A percentile compares a stretch with the other conserved stretches of the same genome.
Conservation (phyloP, 2,797 vertebrate species). For the Trachops cirrhosus region DNA sequence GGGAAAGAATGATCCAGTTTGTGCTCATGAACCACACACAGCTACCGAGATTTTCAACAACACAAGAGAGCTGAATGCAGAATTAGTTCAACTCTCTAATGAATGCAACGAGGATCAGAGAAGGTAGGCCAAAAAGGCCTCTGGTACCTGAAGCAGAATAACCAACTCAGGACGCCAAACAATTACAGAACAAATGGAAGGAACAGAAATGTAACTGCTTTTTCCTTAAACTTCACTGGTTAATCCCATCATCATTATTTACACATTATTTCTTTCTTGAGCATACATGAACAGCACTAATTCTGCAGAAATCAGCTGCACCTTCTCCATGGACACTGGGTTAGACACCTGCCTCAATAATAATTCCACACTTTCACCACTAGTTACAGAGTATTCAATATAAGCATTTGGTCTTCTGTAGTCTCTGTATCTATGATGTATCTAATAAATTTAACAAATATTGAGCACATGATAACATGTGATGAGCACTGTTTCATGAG, state of each 20-base stretch:
- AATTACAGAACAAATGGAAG: not conserved
- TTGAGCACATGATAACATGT: not conserved
- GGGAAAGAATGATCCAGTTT: not conserved
- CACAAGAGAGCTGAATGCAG: not conserved
- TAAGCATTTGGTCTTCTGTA: not conserved
- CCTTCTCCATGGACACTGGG: not conserved
- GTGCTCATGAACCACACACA: not conserved
- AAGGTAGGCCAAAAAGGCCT: not conserved
- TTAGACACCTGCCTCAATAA: not conserved
- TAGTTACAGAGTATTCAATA: not conserved
- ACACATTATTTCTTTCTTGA: not conserved
- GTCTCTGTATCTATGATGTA: not conserved
- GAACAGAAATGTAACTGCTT: not conserved
- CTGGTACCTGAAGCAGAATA: not conserved
- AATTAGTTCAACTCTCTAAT: not conserved
- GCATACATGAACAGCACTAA: not conserved
- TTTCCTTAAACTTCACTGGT: not conserved
- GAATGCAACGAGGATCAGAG: not conserved
- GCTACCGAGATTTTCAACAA: not conserved
- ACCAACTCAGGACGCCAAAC: not conserved
- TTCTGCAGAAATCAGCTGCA: not conserved
- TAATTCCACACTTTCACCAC: not conserved
- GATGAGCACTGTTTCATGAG: not conserved
- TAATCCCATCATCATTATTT: not conserved
- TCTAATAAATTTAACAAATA: slow-evolving; percentile 14